Base-by-base conservation (phyloP, 2,113 vertebrate genomes). In the Saguinus midas region DNA sequence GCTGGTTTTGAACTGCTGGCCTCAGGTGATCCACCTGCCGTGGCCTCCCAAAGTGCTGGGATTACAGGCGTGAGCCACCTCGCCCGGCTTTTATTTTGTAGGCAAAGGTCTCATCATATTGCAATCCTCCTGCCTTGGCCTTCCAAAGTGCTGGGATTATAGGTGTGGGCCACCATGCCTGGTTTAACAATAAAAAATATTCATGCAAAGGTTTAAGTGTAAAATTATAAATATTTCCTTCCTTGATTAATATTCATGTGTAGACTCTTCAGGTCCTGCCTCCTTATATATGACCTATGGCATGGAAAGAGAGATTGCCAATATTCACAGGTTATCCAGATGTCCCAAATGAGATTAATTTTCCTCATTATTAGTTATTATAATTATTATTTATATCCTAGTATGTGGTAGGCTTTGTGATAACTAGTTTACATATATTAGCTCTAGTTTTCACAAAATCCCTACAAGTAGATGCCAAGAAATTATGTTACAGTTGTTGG, bases 101-200 rank as follows among this genome's bases (percentile, higher is more conserved):
- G 64, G 32, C 27, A 66, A 32, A 68, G 32, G 32, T 68, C 64
- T 68, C 64, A 68, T 1, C 32, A 3, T 35, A 32, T 68, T 35
- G 64, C 32, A 68, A 6, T 68, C 64, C 32, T 35, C 32, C 32
- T 35, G 32, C 64, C 64, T 68, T 35, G 7, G 64, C 64, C 64
- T 32, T 32, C 64, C 64, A 68, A 68, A 68, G 6, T 68, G 32
- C 32, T 68, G 64, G 64, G 64, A 35, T 68, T 68, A 68, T 68
- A 68, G 64, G 32, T 32, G 21, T 58, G 57, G 14, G 64, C 32
- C 64, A 35, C 64, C 32, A 68, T 35, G 32, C 64, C 64, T 17
- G 32, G 35, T 64, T 64, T 84, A 78, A 75, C 48, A 93, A 90
- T 58, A 72, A 89, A 95, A 93, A 68, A 50, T 37, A n/a, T 85